These are phyloP conservation scores for Idaea straminata DNA, from an alignment of 2,888 invertebrate genomes.

Conservation along the genomic window DNA sequence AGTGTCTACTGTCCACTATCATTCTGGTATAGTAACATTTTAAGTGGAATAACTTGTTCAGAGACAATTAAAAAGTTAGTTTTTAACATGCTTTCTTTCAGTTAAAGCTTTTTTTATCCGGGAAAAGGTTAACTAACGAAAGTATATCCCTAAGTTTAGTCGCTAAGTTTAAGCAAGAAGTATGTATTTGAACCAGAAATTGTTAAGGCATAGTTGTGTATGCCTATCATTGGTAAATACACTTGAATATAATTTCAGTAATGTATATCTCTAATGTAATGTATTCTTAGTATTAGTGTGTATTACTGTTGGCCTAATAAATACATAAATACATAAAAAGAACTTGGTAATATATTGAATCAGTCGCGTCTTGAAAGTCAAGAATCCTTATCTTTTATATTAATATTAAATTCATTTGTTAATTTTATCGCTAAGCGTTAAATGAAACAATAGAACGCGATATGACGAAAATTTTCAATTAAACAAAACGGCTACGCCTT, in stretches of 20 bases:
- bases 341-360: not conserved
- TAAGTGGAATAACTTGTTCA: slow-evolving; percentile 29
- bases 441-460: slow-evolving; percentile 35
- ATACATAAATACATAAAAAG: too few species aligned
- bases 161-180: not conserved
- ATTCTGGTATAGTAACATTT: slow-evolving; percentile 26
- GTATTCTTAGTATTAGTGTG: too few species aligned
- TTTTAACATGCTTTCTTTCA: not conserved
- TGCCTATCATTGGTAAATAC: too few species aligned
- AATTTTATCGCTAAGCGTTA: not conserved
- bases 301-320: too few species aligned
- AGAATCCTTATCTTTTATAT: not conserved
- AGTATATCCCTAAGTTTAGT: not conserved
- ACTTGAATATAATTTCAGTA: too few species aligned
- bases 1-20: slow-evolving; percentile 15
- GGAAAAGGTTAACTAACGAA: too few species aligned
- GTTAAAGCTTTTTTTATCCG: too few species aligned
- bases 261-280: too few species aligned
- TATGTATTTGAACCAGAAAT: too few species aligned
- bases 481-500: slow-evolving; percentile 61
- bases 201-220: too few species aligned
- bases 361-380: not conserved
- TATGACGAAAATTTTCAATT: slow-evolving; percentile 73
- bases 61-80: slow-evolving; percentile 12
- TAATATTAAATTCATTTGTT: not conserved